A percentile compares a stretch with the other conserved stretches of the same genome.
These are phyloP conservation scores for Hystrix cristata DNA, from an alignment of 2,113 vertebrate genomes.

Conservation along the genomic window DNA sequence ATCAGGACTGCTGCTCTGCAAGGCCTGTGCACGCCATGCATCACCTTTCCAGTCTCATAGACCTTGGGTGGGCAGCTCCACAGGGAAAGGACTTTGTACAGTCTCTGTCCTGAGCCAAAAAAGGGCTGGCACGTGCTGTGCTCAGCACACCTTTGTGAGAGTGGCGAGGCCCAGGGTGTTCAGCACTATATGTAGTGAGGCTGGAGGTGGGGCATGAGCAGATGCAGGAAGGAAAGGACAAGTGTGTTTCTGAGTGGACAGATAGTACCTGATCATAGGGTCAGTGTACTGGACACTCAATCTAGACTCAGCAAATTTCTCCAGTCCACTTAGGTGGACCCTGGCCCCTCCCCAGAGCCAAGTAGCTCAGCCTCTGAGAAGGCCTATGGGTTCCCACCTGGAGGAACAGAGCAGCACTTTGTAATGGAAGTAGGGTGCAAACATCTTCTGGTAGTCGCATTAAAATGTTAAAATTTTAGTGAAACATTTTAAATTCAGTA, in stretches of 20 bases:
- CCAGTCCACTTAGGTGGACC: neutral
- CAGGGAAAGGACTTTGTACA: neutral
- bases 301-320: neutral
- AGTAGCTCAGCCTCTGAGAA: neutral
- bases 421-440: neutral
- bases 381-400: neutral
- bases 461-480: neutral
- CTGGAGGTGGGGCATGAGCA: neutral
- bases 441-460: neutral
- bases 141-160: neutral
- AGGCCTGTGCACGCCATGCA: neutral
- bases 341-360: neutral
- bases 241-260: neutral
- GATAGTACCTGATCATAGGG: neutral
- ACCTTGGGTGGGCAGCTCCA: neutral
- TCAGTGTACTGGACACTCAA: neutral
- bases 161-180: neutral
- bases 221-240: neutral
- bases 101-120: neutral
- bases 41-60: neutral
- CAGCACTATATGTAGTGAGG: neutral
- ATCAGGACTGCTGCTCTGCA: neutral
- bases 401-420: neutral
- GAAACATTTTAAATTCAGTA: neutral
- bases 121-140: neutral